These are phyloP conservation scores for Sminthurinus aureus DNA, from an alignment of 2,888 invertebrate genomes.

Conservation along the genomic window DNA sequence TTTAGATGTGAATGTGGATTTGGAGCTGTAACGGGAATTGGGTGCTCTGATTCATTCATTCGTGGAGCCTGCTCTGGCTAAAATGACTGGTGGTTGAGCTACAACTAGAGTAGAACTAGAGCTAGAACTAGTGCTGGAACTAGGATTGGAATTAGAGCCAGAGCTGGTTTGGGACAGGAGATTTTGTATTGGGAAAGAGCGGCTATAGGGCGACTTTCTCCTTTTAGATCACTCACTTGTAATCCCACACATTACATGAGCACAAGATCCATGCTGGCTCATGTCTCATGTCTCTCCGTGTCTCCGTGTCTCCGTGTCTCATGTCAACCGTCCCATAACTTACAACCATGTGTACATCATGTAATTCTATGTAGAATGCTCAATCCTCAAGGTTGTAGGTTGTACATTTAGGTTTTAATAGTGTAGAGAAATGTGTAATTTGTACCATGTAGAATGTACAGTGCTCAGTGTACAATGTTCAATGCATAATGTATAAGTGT, in stretches of 20 bases:
- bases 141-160: no score
- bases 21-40: no score
- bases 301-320: conserved; percentile 18
- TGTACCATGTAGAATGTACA: no score
- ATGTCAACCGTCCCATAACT: not conserved
- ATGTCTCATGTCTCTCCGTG: not conserved
- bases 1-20: not conserved
- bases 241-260: conserved; percentile 38
- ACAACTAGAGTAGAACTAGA: no score
- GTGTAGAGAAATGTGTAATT: not conserved
- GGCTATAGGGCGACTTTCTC: conserved; percentile 24
- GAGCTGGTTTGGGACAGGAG: no score
- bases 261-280: conserved; percentile 10
- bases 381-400: not conserved
- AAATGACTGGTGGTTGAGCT: no score
- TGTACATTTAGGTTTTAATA: no score
- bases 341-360: not conserved
- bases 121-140: no score
- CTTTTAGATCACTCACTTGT: conserved; percentile 35
- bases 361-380: not conserved
- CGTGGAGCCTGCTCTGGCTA: no score
- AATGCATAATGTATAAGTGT: no score
- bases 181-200: not conserved
- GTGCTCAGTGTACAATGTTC: conserved; percentile 13
- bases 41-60: no score